Conservation (phyloP, 2,113 vertebrate genomes). For the Sarotherodon lohbergeri region DNA sequence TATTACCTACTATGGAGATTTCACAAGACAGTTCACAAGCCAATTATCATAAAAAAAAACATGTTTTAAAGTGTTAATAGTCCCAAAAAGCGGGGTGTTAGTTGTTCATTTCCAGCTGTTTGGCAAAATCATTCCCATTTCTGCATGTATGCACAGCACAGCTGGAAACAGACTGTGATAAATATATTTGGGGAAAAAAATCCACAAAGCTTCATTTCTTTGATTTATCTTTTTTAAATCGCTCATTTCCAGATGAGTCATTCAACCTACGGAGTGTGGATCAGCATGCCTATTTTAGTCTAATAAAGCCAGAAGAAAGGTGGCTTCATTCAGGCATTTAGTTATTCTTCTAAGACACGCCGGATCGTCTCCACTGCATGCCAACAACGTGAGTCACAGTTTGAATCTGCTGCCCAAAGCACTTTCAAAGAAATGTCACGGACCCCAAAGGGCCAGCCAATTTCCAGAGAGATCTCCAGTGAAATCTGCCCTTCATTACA, state of each 20-base stretch:
- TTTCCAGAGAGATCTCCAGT: slow-evolving; percentile 29
- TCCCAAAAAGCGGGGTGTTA: background rate
- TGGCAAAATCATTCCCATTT: background rate
- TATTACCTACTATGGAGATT: background rate
- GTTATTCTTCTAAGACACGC: background rate
- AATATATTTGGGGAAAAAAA: background rate
- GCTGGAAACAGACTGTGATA: background rate
- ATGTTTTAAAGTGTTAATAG: background rate
- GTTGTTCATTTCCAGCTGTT: background rate
- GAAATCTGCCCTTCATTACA: slow-evolving; percentile 44
- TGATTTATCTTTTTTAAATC: background rate
- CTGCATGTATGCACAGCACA: background rate
- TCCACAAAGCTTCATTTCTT: background rate
- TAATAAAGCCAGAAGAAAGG: background rate
- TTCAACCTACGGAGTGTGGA: background rate
- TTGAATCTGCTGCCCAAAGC: slow-evolving; percentile 38
- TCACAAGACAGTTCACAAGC: background rate
- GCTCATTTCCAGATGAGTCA: background rate
- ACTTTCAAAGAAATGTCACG: slow-evolving; percentile 54
- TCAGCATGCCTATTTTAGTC: background rate
- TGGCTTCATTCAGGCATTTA: background rate
- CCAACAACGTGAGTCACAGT: slow-evolving; percentile 36
- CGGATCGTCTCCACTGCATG: background rate
- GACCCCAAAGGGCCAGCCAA: slow-evolving; percentile 32
- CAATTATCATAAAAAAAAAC: background rate